Base-by-base conservation (phyloP, 2,797 vertebrate genomes). In the Crocidura indochinensis region DNA sequence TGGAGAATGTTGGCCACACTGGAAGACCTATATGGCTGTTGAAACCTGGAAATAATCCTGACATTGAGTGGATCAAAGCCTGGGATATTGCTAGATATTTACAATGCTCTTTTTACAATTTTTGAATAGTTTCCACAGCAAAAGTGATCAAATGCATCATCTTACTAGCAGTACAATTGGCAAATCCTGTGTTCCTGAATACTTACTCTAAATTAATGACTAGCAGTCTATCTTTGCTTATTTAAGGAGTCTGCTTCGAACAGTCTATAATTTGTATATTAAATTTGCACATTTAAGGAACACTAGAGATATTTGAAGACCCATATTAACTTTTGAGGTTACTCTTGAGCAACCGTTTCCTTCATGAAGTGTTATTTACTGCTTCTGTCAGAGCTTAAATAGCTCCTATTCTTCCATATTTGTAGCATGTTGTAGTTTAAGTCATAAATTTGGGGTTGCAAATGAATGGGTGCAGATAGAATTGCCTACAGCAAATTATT, bases 371-470 rank as follows among this genome's bases (percentile, higher is more conserved):
- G 60, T 24, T 27, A 47, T 29, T 73, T 78, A 47, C 3, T 22
- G 8, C 65, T 90, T 91, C 77, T 75, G n/a, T 84, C 17, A 75
- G 64, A 85, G 62, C 4, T 26, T 49, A 78, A 27, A 12, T 53
- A 44, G 14, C 80, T 88, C 38, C 31, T 1, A 29, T 38, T 60
- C 5, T 49, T 83, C 53, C 53, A 24, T n/a, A 15, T 31, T 78
- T 46, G 4, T 38, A 46, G n/a, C 78, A 9, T 78, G 46, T 74
- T 91, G 19, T 82, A 84, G 75, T 44, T 19, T 85, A 53, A 38
- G 75, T 51, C 78, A 53, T 64, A 87, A 26, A 80, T 51, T 90
- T 91, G 64, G 68, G 29, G 44, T 81, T 88, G 62, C 29, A 75
- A 77, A 31, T 76, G 84, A 76, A 84, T 49, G 20, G 14, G n/a